phyloP scores from a whole-genome alignment of 92 coral and sea anemone genomes.

The Paragorgia papillata region DNA sequence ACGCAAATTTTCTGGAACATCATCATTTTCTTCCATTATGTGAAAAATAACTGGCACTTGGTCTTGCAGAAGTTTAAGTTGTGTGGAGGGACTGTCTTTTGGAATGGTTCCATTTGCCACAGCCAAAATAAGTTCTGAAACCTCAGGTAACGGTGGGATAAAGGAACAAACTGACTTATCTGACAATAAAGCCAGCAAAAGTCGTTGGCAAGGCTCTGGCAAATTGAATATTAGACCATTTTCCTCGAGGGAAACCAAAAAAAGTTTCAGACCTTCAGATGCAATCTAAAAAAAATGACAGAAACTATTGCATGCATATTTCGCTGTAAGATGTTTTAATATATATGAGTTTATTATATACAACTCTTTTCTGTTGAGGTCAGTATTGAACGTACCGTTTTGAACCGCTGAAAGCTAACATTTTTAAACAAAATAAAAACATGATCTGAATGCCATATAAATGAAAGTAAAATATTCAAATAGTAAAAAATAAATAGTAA shows the following conservation, averaged over 20 bases:
- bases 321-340: no score
- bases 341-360: no score
- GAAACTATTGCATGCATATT: no score
- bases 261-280: neutral
- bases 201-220: conserved; percentile 19
- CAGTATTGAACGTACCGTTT: no score
- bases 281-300: neutral
- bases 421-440: no score
- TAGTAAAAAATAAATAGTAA: no score
- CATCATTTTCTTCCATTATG: neutral
- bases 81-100: neutral
- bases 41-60: conserved; percentile 24
- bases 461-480: no score
- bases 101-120: conserved; percentile 23
- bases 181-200: conserved; percentile 3
- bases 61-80: conserved; percentile 26
- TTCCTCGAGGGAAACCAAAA: neutral
- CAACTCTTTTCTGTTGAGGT: no score
- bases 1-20: conserved; percentile 16
- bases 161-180: conserved; percentile 33
- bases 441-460: no score
- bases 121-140: conserved; percentile 1
- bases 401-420: no score
- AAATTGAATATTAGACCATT: neutral
- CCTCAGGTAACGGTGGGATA: conserved; percentile 19